Conservation (phyloP, 2,113 vertebrate species). For the Bambusicola thoracicus region DNA sequence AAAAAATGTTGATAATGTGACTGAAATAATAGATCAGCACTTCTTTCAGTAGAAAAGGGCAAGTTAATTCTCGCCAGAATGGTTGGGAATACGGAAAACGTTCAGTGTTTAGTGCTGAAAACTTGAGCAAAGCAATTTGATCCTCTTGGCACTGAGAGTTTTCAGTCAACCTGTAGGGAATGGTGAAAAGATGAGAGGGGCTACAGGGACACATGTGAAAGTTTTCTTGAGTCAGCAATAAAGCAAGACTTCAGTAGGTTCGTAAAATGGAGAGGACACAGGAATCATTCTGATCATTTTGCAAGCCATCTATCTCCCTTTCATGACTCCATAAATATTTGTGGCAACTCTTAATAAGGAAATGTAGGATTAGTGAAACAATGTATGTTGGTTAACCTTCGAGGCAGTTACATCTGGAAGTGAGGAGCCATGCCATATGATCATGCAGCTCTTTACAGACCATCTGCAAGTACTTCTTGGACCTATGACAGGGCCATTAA, state of each 20-base stretch:
- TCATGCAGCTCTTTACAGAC: neutral
- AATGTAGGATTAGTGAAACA: slow-evolving; percentile 53
- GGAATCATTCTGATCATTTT: slow-evolving; percentile 7
- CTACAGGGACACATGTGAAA: neutral
- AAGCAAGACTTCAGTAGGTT: neutral
- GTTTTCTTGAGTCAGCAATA: neutral
- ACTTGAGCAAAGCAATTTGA: slow-evolving; percentile 23
- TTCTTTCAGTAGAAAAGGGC: slow-evolving; percentile 23
- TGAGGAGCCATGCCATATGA: neutral
- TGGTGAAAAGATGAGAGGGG: slow-evolving; percentile 18
- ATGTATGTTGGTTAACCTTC: neutral
- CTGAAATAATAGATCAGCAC: slow-evolving; percentile 21
- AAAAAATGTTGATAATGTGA: slow-evolving; percentile 12
- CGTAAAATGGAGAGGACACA: neutral
- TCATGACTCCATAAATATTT: slow-evolving; percentile 54
- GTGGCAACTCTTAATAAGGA: slow-evolving; percentile 53
- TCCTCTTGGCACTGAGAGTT: neutral
- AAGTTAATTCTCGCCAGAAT: slow-evolving; percentile 33
- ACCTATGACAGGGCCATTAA: neutral
- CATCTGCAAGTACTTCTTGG: slow-evolving; percentile 9
- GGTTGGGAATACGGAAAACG: slow-evolving; percentile 23
- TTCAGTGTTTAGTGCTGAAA: slow-evolving; percentile 28
- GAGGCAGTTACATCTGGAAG: slow-evolving; percentile 46
- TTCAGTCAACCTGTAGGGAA: neutral
- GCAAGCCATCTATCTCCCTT: slow-evolving; percentile 45